These are phyloP conservation scores for Vanessa tameamea DNA, from an alignment of 1,140 invertebrate genomes.

Conservation along the genomic window DNA sequence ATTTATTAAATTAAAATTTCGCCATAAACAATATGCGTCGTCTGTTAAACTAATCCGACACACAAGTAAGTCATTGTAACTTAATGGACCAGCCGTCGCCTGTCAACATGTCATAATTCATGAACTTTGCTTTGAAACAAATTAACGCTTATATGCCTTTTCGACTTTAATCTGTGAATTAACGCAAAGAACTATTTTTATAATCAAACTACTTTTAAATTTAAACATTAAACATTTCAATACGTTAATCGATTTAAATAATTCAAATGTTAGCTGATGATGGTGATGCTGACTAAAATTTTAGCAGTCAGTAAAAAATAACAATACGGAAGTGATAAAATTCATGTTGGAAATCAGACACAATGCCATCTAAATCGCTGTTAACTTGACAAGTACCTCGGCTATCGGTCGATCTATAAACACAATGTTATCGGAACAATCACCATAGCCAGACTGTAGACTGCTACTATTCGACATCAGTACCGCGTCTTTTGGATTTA, in stretches of 20 bases:
- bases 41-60: conserved; percentile 6
- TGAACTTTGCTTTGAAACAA: conserved; percentile 21
- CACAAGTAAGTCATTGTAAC: conserved; percentile 30
- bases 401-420: conserved; percentile 41
- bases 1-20: too few relatives aligned
- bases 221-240: too few relatives aligned
- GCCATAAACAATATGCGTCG: conserved; percentile 4
- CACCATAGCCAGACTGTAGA: conserved; percentile 10
- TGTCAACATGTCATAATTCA: conserved; percentile 31
- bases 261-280: too few relatives aligned
- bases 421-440: conserved; percentile 57
- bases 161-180: background rate
- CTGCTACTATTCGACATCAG: conserved; percentile 19
- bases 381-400: conserved; percentile 24
- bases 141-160: background rate
- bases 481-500: background rate
- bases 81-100: conserved; percentile 38
- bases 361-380: conserved; percentile 24
- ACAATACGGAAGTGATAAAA: background rate
- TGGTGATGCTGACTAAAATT: too few relatives aligned
- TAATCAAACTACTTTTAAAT: too few relatives aligned
- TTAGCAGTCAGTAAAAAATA: background rate
- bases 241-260: too few relatives aligned
- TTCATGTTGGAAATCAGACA: conserved; percentile 10
- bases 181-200: background rate